A percentile compares a stretch with the other conserved stretches of the same genome.
Evolutionary conservation across 2,797 vertebrate genomes (phyloP).

Genomic region (Sebastes hubbsi): DNA sequence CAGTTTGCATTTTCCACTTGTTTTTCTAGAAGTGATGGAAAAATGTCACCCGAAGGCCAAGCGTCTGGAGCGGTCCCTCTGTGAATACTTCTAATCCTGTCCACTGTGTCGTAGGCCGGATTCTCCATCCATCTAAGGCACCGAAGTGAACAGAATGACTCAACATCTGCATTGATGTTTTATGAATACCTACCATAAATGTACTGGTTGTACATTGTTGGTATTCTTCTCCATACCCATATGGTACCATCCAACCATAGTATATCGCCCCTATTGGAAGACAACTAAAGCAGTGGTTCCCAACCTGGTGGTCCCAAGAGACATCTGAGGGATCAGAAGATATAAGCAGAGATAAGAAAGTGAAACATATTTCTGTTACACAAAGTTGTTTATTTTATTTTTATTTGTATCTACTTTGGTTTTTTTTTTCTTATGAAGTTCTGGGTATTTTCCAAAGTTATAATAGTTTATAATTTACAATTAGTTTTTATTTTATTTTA

Average conservation of each 20-base stretch:
- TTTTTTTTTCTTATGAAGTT: neutral
- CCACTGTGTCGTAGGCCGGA: neutral
- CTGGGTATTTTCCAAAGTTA: neutral
- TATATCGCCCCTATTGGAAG: neutral
- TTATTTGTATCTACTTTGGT: neutral
- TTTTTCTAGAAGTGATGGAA: constrained; percentile 66
- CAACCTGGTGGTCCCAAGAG: neutral
- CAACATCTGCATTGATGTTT: neutral
- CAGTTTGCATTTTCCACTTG: constrained; percentile 56
- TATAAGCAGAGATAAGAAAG: neutral
- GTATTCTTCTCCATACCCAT: neutral
- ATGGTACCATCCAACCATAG: neutral
- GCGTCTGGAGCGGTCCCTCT: constrained; percentile 16
- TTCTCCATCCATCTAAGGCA: neutral
- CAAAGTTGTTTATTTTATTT: neutral
- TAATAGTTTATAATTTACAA: no score
- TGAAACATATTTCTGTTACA: neutral
- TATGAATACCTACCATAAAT: neutral
- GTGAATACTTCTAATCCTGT: constrained; percentile 27
- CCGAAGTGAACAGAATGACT: neutral
- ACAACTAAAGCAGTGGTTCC: neutral
- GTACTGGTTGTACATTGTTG: neutral
- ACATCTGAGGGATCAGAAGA: neutral
- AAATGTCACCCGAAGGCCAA: constrained; percentile 56
- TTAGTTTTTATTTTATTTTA: no score